Evolutionary conservation across 2,797 vertebrate species (phyloP), one percentile per base, ranked within the genome.

Genomic region (Myripristis jacobus): DNA sequence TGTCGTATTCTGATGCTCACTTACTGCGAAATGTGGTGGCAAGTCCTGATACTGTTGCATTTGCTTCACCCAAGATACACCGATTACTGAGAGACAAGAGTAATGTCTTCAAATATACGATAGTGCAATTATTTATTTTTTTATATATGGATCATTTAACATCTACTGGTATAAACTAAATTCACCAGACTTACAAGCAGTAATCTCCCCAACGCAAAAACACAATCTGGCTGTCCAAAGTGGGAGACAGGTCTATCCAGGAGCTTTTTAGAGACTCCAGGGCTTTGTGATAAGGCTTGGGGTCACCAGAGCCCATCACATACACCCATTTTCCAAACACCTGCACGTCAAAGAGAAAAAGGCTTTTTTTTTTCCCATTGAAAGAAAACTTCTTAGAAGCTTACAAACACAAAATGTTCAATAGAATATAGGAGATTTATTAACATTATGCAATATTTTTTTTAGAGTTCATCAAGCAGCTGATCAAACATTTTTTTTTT

Each of bases 311-410:
- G 61, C 91, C 92, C 90, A 92, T 84, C 59, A 87, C 89, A 21
- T 91, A 93, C 62, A 93, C 87, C 92, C 92, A 93, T 70, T 87
- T 92, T 16, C 92, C 92, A 73, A 89, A 88, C 2, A 92, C 31
- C 92, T 93, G 75, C 27, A 70, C 16, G 66, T 6, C 16, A 25
- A 50, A n/a, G 54, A 59, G 31, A 24, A 31, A 21, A 31, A 31
- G 5, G 8, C 1, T 3, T 29, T 3, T 29, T 29, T 3, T 29
- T 50, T 22, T 18, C 11, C 41, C 2, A 27, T 6, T 34, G 47
- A 2, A 9, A 16, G 21, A 53, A 12, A 24, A 53, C 8, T 64
- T 19, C 36, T 36, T 7, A 64, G 34, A 24, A 34, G 29, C n/a
- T 27, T 53, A 18, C 29, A 53, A 38, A 3, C 13, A 38, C 10